Conservation (phyloP, 2,113 vertebrate genomes). For the Argyrosomus japonicus region DNA sequence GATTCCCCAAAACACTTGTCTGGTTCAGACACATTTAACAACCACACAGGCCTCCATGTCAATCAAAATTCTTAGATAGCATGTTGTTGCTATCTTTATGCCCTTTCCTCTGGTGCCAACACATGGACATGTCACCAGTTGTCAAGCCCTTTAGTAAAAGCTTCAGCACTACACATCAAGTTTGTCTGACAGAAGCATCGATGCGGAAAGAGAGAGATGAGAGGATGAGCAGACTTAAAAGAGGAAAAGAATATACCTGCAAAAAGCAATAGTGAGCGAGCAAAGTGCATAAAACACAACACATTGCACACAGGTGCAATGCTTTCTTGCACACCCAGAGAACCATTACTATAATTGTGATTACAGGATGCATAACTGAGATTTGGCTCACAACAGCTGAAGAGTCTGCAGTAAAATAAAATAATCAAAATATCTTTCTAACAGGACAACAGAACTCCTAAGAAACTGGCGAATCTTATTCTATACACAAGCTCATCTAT, state of each 20-base stretch:
- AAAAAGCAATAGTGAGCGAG: background rate
- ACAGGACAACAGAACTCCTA: background rate
- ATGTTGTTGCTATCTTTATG: constrained; percentile 16
- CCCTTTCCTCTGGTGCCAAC: constrained; percentile 37
- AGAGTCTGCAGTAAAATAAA: background rate
- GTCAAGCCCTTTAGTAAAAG: background rate
- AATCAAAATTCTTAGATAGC: constrained; percentile 17
- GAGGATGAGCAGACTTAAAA: background rate
- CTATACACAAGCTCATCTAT: background rate
- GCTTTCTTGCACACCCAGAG: background rate
- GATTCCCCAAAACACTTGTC: constrained; percentile 47
- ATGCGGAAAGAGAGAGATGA: background rate
- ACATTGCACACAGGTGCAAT: background rate
- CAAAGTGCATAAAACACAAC: background rate
- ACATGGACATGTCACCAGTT: constrained; percentile 60
- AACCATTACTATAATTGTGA: background rate
- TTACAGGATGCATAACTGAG: background rate
- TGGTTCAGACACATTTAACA: constrained; percentile 31
- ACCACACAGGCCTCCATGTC: constrained; percentile 21
- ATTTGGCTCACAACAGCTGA: background rate
- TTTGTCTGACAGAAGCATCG: background rate
- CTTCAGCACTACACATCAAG: constrained; percentile 79
- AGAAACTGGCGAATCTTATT: background rate
- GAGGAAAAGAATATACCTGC: background rate
- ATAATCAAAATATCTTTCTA: background rate